Conservation (phyloP, 2,113 vertebrate genomes). For the Ammospiza caudacuta region DNA sequence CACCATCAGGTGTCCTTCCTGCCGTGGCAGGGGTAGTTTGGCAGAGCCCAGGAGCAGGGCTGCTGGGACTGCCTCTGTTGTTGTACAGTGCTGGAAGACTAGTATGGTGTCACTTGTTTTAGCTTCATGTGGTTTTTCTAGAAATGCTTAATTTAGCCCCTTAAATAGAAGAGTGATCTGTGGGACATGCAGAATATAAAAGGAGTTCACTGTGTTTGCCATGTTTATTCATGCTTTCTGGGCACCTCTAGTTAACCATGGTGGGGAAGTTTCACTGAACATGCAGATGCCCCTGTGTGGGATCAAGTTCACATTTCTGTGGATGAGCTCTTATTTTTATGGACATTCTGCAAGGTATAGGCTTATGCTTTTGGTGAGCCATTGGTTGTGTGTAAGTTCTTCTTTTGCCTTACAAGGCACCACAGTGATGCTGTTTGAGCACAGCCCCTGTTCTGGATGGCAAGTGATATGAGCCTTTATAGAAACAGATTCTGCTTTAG, state of each 20-base stretch:
- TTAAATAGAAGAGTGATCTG: background rate
- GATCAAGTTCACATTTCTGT: background rate
- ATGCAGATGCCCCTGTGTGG: background rate
- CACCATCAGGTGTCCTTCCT: background rate
- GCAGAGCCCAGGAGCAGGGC: background rate
- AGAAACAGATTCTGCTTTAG: background rate
- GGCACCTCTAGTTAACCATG: background rate
- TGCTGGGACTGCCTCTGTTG: background rate
- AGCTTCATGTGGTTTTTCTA: background rate
- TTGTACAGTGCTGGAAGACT: background rate
- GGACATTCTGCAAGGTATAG: background rate
- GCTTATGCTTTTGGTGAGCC: background rate
- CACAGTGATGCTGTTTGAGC: background rate
- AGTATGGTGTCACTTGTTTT: background rate
- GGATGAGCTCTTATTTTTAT: background rate
- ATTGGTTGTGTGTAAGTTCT: background rate
- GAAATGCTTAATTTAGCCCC: background rate
- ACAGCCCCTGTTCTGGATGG: background rate
- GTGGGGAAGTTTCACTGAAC: background rate
- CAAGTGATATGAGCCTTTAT: accelerated
- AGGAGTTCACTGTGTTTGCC: background rate
- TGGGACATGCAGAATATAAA: background rate
- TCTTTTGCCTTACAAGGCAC: background rate
- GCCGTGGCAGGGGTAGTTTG: background rate
- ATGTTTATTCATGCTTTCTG: background rate